Evolutionary conservation across 2,797 vertebrate genomes (phyloP), one percentile per base, ranked within the genome.

Genomic region (Myotis pilosus): DNA sequence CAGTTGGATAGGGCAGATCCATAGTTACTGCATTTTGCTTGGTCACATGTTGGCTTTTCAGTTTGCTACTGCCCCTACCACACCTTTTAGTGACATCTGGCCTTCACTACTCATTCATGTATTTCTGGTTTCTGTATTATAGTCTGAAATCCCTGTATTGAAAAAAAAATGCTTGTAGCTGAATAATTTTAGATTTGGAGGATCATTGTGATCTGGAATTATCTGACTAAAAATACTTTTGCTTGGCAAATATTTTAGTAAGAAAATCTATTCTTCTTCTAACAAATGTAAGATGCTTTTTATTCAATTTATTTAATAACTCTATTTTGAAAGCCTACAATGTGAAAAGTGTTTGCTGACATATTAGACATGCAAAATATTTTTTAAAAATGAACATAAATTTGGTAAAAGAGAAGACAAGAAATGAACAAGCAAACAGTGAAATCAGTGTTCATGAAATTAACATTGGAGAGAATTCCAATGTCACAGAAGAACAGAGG

Each of bases 211-310:
- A 66, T 68, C 17, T 55, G 44, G 12, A 87, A 60, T 91, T 57
- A 44, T 80, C 10, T 51, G 41, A 57, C 16, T 57, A 53, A 97
- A 90, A 91, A 72, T 76, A 47, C 44, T 64, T 30, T 93, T 57
- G 5, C 60, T 86, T 13, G n/a, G 36, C 51, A 68, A 60, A 72
- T 55, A 76, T 36, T 38, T 94, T 62, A 47, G 53, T 51, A 28
- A 87, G 57, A 44, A 81, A 74, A 57, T 30, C 55, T 41, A 16
- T 83, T 68, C 11, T 30, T 84, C 33, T 78, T 69, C 28, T 75
- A 74, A 41, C 71, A 81, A 66, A 68, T 16, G 49, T 55, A 74
- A 91, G 22, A 57, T 38, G n/a, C 19, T 51, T 66, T 90, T 53
- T 44, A 19, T 75, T 78, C 66, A 28, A 17, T 36, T 36, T 80